Conservation (phyloP, 1,140 invertebrate genomes). For the Oncopodura yosiiana region DNA sequence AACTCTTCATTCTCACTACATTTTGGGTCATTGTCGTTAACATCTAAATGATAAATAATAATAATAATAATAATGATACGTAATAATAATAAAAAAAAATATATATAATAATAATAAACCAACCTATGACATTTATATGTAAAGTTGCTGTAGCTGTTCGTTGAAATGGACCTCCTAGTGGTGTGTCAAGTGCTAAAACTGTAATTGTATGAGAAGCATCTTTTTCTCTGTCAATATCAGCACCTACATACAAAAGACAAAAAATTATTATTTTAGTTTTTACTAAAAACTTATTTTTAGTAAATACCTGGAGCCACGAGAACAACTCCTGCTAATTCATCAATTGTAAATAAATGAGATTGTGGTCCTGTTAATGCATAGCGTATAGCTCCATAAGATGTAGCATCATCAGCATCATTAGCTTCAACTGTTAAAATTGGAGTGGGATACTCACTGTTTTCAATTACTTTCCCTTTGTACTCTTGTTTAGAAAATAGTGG, state of each 20-base stretch:
- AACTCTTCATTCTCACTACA: constrained; percentile 40
- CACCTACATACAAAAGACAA: too few relatives aligned
- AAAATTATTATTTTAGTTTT: constrained; percentile 37
- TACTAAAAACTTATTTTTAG: constrained; percentile 20
- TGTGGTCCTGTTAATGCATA: constrained; percentile 61
- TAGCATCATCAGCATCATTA: constrained; percentile 56
- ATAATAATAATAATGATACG: not conserved
- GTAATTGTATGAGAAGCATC: constrained; percentile 57
- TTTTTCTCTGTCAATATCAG: constrained; percentile 61
- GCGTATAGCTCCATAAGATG: constrained; percentile 55
- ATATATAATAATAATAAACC: too few relatives aligned
- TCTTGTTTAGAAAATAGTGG: constrained; percentile 40
- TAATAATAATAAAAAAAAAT: not conserved
- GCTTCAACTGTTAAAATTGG: constrained; percentile 58
- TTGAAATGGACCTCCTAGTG: constrained; percentile 50
- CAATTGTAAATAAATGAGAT: constrained; percentile 57
- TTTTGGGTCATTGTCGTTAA: constrained; percentile 68
- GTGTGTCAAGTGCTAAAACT: constrained; percentile 61
- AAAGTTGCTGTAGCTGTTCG: constrained; percentile 47
- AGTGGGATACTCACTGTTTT: constrained; percentile 58
- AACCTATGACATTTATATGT: constrained; percentile 21
- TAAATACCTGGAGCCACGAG: constrained; percentile 37
- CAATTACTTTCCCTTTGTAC: constrained; percentile 58
- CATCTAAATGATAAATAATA: constrained; percentile 53
- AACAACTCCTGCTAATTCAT: constrained; percentile 55